Base-by-base conservation (phyloP, 2,888 invertebrate genomes). In the Pseudococcus longispinus region DNA sequence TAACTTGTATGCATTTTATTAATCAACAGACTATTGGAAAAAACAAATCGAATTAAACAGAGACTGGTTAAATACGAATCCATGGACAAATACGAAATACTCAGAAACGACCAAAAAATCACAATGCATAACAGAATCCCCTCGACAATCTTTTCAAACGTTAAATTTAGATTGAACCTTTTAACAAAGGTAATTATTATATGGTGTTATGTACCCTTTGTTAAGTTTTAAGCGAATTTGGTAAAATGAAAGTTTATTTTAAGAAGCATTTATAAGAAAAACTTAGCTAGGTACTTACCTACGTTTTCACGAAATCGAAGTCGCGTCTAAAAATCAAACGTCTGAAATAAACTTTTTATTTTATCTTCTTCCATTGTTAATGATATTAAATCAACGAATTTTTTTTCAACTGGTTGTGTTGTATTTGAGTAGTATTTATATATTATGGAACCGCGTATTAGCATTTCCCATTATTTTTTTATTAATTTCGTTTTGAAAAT, bases 21-120 rank as follows among this genome's bases (percentile, higher is more conserved):
- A 5, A 4, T 37, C 8, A 37, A 18, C 87, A 89, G 89, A 88
- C 74, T 85, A 85, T 8, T 94, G 94, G 94, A 90, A 93, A 88
- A 92, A 93, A 88, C 91, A 92, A 89, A 92, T 95, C 26, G 92
- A 93, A 88, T 92, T 93, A 29, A 92, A 93, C 88, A 92, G 94
- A 92, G 93, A 91, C 9, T 91, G 91, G 89, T 90, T 91, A 55
- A 83, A 90, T 51, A 91, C 94, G 89, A 92, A 93, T 89, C 90
- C 92, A 82, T 94, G 94, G 94, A 91, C 82, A 6, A 60, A 82
- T 91, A 84, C 91, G 94, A 0, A 92, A 93, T 23, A 46, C 29
- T 46, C 44, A 0, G 77, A 80, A 51, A 29, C 5, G 5, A 37
- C 55, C 15, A 87, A 60, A 11, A 55, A 82, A 82, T 29, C 32